Evolutionary conservation across 2,888 invertebrate genomes (phyloP).

Genomic region (Malthinus seriepunctatus): DNA sequence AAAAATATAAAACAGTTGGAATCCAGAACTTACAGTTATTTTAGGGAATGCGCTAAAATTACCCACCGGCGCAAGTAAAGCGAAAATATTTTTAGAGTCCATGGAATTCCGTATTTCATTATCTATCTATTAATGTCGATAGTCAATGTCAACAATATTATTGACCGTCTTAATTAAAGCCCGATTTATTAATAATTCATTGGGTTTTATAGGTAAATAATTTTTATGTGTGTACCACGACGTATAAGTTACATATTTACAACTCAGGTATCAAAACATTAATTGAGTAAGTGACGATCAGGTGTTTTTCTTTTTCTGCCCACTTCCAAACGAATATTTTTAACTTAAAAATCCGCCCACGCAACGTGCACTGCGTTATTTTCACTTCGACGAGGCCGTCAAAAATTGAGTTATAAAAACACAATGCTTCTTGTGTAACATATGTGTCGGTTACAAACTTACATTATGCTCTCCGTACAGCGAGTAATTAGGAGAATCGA

Average conservation of each 20-base stretch:
- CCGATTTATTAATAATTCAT: too few relatives aligned
- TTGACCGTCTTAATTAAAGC: too few relatives aligned
- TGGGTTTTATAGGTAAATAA: too few relatives aligned
- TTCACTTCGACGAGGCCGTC: constrained; percentile 47
- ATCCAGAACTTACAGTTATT: constrained; percentile 18
- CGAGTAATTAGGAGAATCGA: too few relatives aligned
- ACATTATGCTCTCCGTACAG: too few relatives aligned
- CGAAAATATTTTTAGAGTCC: constrained; percentile 12
- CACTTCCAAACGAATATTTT: constrained; percentile 33
- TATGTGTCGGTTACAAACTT: not conserved
- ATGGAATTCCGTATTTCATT: too few relatives aligned
- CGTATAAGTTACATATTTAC: too few relatives aligned
- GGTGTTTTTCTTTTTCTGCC: constrained; percentile 45
- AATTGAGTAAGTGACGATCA: constrained; percentile 36
- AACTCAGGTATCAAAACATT: constrained; percentile 30
- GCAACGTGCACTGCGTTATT: constrained; percentile 45
- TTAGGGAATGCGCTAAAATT: constrained; percentile 18
- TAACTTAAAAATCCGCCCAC: constrained; percentile 39
- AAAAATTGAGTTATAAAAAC: constrained; percentile 30
- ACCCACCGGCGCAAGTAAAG: constrained; percentile 9
- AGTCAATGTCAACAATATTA: not conserved
- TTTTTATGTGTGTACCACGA: too few relatives aligned
- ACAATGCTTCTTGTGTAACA: constrained; percentile 12
- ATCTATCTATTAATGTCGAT: not conserved
- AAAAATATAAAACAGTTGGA: constrained; percentile 1